phyloP scores from a whole-genome alignment of 2,888 invertebrate species.

The Scaptomyza parva region DNA sequence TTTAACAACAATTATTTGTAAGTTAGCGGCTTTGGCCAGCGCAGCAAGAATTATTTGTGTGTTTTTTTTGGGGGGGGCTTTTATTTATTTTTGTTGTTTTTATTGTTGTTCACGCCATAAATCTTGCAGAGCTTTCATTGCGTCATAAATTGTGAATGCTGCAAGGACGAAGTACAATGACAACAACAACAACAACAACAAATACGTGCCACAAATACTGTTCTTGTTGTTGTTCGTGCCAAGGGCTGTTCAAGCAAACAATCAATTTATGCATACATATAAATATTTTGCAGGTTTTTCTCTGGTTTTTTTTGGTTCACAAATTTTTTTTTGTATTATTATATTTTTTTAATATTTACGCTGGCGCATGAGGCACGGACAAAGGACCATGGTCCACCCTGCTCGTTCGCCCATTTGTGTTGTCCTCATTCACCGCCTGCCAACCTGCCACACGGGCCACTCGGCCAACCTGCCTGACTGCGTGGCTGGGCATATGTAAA shows the following conservation, averaged over 20 bases:
- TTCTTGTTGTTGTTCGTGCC: conserved; percentile 27
- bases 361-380: conserved; percentile 23
- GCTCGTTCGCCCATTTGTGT: neutral
- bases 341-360: conserved; percentile 46
- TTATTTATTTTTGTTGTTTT: conserved; percentile 10
- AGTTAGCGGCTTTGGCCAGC: conserved; percentile 51
- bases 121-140: conserved; percentile 74
- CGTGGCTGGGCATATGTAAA: conserved; percentile 60
- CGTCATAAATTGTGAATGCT: conserved; percentile 70
- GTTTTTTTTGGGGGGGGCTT: neutral
- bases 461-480: too few species aligned
- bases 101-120: conserved; percentile 56
- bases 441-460: too few species aligned
- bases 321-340: conserved; percentile 19
- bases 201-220: too few species aligned
- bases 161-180: conserved; percentile 26
- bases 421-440: conserved; percentile 9
- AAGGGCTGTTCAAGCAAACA: conserved; percentile 63
- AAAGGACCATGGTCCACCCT: conserved; percentile 22
- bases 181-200: conserved; percentile 15
- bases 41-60: conserved; percentile 2
- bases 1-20: conserved; percentile 67
- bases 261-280: conserved; percentile 74
- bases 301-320: conserved; percentile 11
- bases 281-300: conserved; percentile 52